Evolutionary conservation across 2,888 invertebrate species (phyloP).

Genomic region (Congeria kusceri): DNA sequence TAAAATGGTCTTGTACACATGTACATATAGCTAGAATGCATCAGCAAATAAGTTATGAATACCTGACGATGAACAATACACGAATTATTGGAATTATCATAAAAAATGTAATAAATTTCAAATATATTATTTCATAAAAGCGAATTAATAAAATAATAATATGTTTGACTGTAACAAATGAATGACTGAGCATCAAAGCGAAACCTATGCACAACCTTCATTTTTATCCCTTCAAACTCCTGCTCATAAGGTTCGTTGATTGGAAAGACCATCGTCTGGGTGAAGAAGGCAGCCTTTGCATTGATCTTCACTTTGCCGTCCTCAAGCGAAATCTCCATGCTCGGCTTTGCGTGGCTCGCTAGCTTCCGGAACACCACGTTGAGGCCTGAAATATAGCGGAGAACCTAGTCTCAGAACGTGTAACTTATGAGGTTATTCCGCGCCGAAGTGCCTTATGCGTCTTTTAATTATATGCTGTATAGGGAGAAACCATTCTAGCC

Average conservation of each 20-base stretch:
- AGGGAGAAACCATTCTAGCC: background rate
- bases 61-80: no score
- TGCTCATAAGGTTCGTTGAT: conserved; percentile 67
- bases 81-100: no score
- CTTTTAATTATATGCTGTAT: background rate
- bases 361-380: conserved; percentile 69
- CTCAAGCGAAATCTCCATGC: conserved; percentile 64
- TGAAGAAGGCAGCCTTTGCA: conserved; percentile 69
- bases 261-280: conserved; percentile 62
- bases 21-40: no score
- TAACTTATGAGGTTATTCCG: background rate
- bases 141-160: no score
- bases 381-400: conserved; percentile 52
- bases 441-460: background rate
- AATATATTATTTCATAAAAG: no score
- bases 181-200: no score
- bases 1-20: no score
- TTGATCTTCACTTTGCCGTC: conserved; percentile 63
- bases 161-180: no score
- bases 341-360: conserved; percentile 66
- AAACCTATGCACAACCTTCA: conserved; percentile 62
- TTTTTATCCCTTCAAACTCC: conserved; percentile 70
- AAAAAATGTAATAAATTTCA: no score
- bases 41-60: no score
- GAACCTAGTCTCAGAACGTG: no score